These are phyloP conservation scores for Nephila pilipes DNA, from an alignment of 1,140 invertebrate genomes.

Conservation along the genomic window DNA sequence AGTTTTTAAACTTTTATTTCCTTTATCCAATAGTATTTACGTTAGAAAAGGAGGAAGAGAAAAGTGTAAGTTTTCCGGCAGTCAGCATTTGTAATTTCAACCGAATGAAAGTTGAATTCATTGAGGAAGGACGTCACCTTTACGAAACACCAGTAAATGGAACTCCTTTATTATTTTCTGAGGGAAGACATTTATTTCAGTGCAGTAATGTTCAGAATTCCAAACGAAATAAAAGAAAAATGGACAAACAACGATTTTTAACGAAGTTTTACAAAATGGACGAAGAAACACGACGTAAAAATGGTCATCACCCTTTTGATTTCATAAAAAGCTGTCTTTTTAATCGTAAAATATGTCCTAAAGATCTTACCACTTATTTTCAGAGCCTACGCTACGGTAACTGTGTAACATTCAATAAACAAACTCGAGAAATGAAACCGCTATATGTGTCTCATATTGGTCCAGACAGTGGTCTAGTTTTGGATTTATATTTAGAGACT, in stretches of 20 bases:
- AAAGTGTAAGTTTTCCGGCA: not conserved
- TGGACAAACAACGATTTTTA: not conserved
- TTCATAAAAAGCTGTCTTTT: conserved; percentile 7
- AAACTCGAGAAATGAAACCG: not conserved
- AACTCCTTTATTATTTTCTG: not conserved
- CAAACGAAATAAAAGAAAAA: no score
- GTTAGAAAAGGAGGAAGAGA: not conserved
- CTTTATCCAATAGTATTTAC: not conserved
- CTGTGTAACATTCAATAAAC: conserved; percentile 17
- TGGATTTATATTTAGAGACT: conserved; percentile 79
- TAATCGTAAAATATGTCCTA: not conserved
- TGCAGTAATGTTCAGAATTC: not conserved
- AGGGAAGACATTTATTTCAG: not conserved
- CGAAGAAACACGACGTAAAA: not conserved
- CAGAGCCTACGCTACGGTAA: conserved; percentile 42
- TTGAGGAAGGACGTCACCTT: not conserved
- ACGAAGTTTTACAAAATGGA: not conserved
- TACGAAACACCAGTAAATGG: not conserved
- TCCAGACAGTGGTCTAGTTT: not conserved
- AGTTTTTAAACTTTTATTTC: conserved; percentile 20
- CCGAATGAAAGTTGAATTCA: not conserved
- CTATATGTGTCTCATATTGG: not conserved
- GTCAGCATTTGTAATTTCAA: conserved; percentile 64
- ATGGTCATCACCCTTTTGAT: not conserved
- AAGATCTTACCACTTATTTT: not conserved